These are phyloP conservation scores for Hippocampus mohnikei DNA, from an alignment of 2,113 vertebrate species.

Conservation along the genomic window DNA sequence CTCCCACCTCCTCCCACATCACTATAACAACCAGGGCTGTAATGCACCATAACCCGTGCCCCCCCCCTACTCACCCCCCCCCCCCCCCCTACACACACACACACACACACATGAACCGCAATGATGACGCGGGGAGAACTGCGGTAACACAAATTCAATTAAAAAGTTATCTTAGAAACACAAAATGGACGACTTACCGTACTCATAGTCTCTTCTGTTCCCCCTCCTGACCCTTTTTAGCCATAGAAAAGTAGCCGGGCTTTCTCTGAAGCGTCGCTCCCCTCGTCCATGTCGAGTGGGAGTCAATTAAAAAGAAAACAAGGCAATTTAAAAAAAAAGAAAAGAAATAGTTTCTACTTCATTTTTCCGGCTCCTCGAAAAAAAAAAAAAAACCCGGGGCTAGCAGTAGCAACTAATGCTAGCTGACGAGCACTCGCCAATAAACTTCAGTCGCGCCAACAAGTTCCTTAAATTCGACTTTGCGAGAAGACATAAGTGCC, in stretches of 20 bases:
- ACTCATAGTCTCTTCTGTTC: slow-evolving; percentile 60
- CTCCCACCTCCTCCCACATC: slow-evolving; percentile 64
- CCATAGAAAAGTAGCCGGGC: slow-evolving; percentile 32
- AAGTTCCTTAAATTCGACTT: not conserved
- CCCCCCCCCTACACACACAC: not conserved
- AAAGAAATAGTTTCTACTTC: slow-evolving; percentile 46
- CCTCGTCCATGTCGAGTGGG: slow-evolving; percentile 37
- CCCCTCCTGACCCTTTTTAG: slow-evolving; percentile 43
- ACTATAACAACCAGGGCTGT: slow-evolving; percentile 72
- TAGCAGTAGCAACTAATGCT: slow-evolving; percentile 50
- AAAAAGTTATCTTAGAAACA: not conserved
- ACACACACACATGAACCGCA: slow-evolving; percentile 6
- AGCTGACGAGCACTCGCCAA: slow-evolving; percentile 28
- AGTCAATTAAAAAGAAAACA: slow-evolving; percentile 6
- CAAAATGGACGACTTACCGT: slow-evolving; percentile 43
- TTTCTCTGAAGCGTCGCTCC: slow-evolving; percentile 35
- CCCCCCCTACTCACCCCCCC: not conserved
- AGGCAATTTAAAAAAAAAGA: slow-evolving; percentile 14
- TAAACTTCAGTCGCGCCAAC: slow-evolving; percentile 25
- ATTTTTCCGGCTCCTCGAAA: slow-evolving; percentile 8
- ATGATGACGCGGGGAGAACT: not conserved
- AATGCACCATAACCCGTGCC: slow-evolving; percentile 63
- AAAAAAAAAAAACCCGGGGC: slow-evolving; percentile 8
- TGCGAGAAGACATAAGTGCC: not conserved
- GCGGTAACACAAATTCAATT: not conserved